Conservation (phyloP, 2,797 vertebrate genomes). For the Pogonophryne albipinna region DNA sequence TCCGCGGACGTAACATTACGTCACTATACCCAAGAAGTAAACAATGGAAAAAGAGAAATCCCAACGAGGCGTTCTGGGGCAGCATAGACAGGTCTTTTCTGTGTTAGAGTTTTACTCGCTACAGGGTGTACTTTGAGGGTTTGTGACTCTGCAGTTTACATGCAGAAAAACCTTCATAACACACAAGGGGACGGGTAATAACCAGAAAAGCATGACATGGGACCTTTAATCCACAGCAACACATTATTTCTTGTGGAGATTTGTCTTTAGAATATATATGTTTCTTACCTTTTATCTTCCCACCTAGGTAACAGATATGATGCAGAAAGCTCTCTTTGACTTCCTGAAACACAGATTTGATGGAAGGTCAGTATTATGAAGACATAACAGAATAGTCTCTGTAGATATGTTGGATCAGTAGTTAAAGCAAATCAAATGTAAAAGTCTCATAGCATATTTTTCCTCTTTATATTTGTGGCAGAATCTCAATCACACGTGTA, state of each 20-base stretch:
- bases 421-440: background rate
- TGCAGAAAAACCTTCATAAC: too few species aligned
- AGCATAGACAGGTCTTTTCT: too few species aligned
- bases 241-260: background rate
- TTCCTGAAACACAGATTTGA: slow-evolving; percentile 98
- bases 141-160: too few species aligned
- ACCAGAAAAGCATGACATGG: too few species aligned
- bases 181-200: too few species aligned
- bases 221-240: background rate
- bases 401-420: background rate
- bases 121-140: too few species aligned
- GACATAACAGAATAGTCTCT: background rate
- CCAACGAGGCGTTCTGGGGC: too few species aligned
- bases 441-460: background rate
- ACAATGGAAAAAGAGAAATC: too few species aligned
- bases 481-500: slow-evolving; percentile 96
- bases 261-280: background rate
- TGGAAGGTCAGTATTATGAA: slow-evolving; percentile 88
- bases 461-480: slow-evolving; percentile 54
- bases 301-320: slow-evolving; percentile 95
- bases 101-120: too few species aligned
- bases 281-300: background rate
- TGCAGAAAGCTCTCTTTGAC: slow-evolving; percentile 99
- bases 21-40: too few species aligned
- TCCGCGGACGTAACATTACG: too few species aligned